These are phyloP conservation scores for Ametastegia equiseti DNA, from an alignment of 2,888 invertebrate genomes.

Conservation along the genomic window DNA sequence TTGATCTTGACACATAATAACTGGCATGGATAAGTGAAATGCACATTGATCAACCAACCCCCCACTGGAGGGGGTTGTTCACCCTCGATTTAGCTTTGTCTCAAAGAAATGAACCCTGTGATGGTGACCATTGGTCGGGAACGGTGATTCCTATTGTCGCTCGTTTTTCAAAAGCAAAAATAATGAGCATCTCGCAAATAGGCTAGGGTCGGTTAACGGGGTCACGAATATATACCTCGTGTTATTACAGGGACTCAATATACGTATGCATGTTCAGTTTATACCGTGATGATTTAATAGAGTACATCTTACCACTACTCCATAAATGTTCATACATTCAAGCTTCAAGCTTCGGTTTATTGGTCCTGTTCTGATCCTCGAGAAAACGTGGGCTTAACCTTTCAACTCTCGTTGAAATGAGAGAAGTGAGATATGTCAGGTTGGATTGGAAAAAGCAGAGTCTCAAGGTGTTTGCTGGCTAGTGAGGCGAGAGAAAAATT, in stretches of 20 bases:
- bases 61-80: background rate
- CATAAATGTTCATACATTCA: background rate
- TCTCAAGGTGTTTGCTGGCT: background rate
- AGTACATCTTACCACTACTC: background rate
- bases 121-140: conserved; percentile 8
- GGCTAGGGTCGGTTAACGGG: conserved; percentile 11
- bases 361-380: background rate
- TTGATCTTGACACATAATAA: background rate
- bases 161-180: background rate
- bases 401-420: background rate
- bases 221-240: background rate
- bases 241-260: background rate
- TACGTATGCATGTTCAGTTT: background rate
- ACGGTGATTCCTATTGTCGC: conserved; percentile 1
- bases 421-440: conserved; percentile 27
- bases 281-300: background rate
- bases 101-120: conserved; percentile 5
- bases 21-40: background rate
- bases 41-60: conserved; percentile 1
- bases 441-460: background rate
- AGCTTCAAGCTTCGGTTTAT: background rate
- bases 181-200: conserved; percentile 16
- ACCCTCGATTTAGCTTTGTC: conserved; percentile 22
- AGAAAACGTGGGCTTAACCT: conserved; percentile 6
- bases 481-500: conserved; percentile 26